phyloP scores from a whole-genome alignment of 2,888 invertebrate genomes.

The Aquatica leii region DNA sequence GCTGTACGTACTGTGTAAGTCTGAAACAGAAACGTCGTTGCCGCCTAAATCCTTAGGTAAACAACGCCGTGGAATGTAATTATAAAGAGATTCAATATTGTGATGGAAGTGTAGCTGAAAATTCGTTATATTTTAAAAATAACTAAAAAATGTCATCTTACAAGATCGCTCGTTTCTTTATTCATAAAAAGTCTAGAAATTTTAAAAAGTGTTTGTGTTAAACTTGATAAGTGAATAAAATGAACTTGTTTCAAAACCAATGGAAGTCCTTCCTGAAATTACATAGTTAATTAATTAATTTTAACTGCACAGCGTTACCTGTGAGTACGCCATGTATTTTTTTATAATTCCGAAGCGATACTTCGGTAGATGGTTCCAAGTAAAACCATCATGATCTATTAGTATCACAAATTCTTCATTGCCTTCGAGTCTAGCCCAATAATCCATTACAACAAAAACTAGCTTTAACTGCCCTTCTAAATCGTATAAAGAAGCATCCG shows the following conservation, averaged over 20 bases:
- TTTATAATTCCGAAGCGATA: neutral
- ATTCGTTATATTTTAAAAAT: neutral
- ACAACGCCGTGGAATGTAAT: neutral
- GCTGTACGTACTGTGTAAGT: conserved; percentile 7
- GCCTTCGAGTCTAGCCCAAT: neutral
- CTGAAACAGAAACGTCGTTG: conserved; percentile 2
- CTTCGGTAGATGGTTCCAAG: conserved; percentile 20
- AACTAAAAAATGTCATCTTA: no score
- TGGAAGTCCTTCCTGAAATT: conserved; percentile 21
- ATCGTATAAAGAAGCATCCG: conserved; percentile 7
- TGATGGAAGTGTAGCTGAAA: conserved; percentile 13
- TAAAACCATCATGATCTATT: conserved; percentile 13
- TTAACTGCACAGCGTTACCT: conserved; percentile 8
- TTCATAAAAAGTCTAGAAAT: conserved; percentile 19
- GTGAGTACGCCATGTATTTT: conserved; percentile 17
- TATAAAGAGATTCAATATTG: conserved; percentile 8
- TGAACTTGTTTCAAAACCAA: conserved; percentile 21
- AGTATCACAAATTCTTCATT: conserved; percentile 17
- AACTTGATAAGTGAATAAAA: conserved; percentile 8
- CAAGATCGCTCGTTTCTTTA: conserved; percentile 16
- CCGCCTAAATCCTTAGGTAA: conserved; percentile 15
- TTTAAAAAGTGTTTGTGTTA: conserved; percentile 15
- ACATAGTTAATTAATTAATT: neutral
- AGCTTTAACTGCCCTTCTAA: conserved; percentile 11
- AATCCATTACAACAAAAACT: conserved; percentile 2